A percentile compares a stretch with the other conserved stretches of the same genome.
Evolutionary conservation across 2,797 vertebrate genomes (phyloP).

Genomic region (Falco rusticolus): DNA sequence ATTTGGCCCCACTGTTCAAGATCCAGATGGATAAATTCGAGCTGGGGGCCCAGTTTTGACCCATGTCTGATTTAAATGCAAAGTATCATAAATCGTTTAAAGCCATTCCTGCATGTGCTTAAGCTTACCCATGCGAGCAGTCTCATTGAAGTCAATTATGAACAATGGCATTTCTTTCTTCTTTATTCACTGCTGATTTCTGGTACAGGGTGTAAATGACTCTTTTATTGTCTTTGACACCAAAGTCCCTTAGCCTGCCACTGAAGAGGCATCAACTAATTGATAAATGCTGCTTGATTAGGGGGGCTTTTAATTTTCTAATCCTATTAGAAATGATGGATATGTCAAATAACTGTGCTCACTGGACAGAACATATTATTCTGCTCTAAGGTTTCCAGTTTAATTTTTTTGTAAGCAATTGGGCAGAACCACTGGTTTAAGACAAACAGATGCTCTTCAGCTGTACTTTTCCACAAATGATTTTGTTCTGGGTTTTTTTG

Average conservation of each 20-base stretch:
- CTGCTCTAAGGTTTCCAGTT: slow-evolving; percentile 17
- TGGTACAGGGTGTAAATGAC: slow-evolving; percentile 1
- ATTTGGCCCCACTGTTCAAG: neutral
- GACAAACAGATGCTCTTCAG: slow-evolving; percentile 70
- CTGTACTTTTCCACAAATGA: slow-evolving; percentile 66
- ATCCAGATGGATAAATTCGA: neutral
- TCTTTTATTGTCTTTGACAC: slow-evolving; percentile 22
- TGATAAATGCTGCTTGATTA: neutral
- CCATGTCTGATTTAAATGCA: neutral
- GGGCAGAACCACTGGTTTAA: slow-evolving; percentile 50
- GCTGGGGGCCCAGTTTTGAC: neutral
- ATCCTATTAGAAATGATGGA: neutral
- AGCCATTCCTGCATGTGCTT: neutral
- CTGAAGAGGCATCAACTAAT: neutral
- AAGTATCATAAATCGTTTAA: neutral
- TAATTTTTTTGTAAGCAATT: slow-evolving; percentile 28
- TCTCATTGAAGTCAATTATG: neutral
- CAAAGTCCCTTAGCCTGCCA: neutral
- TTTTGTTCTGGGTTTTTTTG: slow-evolving; percentile 58
- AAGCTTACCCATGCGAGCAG: neutral
- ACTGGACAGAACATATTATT: neutral
- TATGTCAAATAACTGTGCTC: neutral
- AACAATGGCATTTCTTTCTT: neutral
- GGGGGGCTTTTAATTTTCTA: neutral
- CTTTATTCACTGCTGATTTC: slow-evolving; percentile 20